Base-by-base conservation (phyloP, 2,888 invertebrate genomes). In the Idaea biselata region DNA sequence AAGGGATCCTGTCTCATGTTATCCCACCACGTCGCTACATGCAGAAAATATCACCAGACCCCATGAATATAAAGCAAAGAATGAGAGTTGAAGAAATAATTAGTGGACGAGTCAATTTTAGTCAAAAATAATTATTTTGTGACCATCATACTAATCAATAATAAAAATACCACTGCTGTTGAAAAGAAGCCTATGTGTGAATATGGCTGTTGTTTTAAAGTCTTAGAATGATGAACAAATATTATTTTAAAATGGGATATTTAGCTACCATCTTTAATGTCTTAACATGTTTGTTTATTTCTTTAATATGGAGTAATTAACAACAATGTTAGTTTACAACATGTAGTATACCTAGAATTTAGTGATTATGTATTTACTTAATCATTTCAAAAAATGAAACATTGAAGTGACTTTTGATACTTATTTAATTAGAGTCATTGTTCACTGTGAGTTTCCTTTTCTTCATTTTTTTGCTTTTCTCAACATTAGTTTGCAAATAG, bases 401-500 rank as follows among this genome's bases (percentile, higher is more conserved):
- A 55, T 62, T 71, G 2, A 44, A 44, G 14, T 44, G 11, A 14
- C 44, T 44, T 33, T 44, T 14, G 2, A 44, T 7, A 44, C 44
- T 44, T 44, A 14, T 44, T 44, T 11, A 44, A 69, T 64, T 73
- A 64, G 56, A 56, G 66, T 77, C 69, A 63, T 63, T 65, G 65
- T 56, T 68, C 59, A 74, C 69, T 63, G 64, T 59, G 55, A 69
- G 69, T 75, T 85, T 87, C 61, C 82, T 93, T 73, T 91, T 94
- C 68, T 94, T 94, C 16, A 95, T 79, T 80, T 94, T 96, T 73
- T 95, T 96, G 81, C 96, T 96, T 76, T 95, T 96, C 73, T 97
- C 97, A 18, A 98, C 94, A 91, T 96, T 97, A 63, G 94, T 94
- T 66, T 97, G 96, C 88, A 98, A 97, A 91, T 96, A 97, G 68